phyloP scores from a whole-genome alignment of 2,113 vertebrate species.

The Phalacrocorax carbo region DNA sequence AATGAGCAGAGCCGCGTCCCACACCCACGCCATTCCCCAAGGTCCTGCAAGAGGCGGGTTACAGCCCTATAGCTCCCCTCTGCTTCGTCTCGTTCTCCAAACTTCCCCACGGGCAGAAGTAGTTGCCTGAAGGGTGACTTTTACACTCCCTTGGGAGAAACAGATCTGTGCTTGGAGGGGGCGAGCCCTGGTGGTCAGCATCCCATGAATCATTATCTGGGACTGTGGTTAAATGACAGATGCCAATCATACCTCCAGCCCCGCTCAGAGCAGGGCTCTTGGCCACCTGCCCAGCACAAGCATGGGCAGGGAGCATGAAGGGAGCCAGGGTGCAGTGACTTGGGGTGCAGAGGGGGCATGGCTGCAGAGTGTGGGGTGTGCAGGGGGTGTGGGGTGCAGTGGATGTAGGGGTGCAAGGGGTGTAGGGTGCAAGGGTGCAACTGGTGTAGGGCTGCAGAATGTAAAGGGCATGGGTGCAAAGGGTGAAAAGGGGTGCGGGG shows the following conservation, averaged over 20 bases:
- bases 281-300: not conserved
- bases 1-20: accelerated
- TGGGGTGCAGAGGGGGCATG: not conserved
- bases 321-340: not conserved
- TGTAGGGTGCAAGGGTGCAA: not conserved
- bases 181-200: not conserved
- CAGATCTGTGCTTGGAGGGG: accelerated
- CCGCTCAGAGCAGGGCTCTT: accelerated
- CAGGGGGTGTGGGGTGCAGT: not conserved
- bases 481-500: not conserved
- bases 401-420: too few species aligned
- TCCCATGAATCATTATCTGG: not conserved
- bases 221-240: not conserved
- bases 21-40: not conserved
- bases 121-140: not conserved
- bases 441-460: not conserved
- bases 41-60: not conserved
- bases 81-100: not conserved
- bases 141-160: not conserved
- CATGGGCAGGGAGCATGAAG: not conserved
- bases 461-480: not conserved
- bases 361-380: not conserved
- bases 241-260: not conserved
- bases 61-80: not conserved
- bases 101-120: not conserved